Evolutionary conservation across 1,140 invertebrate species (phyloP).

Genomic region (Tribolium castaneum): DNA sequence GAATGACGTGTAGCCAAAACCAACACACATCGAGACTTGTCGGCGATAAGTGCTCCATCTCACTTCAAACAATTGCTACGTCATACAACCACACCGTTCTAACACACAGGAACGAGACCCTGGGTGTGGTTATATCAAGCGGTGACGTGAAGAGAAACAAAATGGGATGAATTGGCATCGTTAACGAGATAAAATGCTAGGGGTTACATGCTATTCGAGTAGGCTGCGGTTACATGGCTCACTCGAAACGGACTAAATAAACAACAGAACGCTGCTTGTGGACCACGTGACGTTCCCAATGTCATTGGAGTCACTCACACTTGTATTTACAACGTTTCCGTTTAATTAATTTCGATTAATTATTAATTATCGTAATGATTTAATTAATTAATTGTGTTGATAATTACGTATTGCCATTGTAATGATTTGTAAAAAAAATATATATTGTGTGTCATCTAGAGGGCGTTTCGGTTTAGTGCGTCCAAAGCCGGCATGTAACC

Average conservation of each 20-base stretch:
- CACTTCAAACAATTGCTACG: background rate
- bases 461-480: background rate
- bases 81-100: background rate
- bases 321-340: no score
- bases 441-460: no score
- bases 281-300: background rate
- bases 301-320: background rate
- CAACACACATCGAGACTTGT: background rate
- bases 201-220: slow-evolving; percentile 50
- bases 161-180: slow-evolving; percentile 44
- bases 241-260: background rate
- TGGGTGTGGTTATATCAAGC: background rate
- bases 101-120: background rate
- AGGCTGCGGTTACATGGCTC: slow-evolving; percentile 41
- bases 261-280: background rate
- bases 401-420: no score
- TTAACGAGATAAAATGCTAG: slow-evolving; percentile 54
- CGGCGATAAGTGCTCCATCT: slow-evolving; percentile 31
- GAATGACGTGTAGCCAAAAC: slow-evolving; percentile 34
- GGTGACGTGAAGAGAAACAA: background rate
- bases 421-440: no score
- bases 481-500: slow-evolving; percentile 44
- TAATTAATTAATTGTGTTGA: no score
- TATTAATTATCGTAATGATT: background rate
- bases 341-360: no score